Base-by-base conservation (phyloP, 37 sponge, comb jelly and placozoan genomes). In the Agelas oroides region DNA sequence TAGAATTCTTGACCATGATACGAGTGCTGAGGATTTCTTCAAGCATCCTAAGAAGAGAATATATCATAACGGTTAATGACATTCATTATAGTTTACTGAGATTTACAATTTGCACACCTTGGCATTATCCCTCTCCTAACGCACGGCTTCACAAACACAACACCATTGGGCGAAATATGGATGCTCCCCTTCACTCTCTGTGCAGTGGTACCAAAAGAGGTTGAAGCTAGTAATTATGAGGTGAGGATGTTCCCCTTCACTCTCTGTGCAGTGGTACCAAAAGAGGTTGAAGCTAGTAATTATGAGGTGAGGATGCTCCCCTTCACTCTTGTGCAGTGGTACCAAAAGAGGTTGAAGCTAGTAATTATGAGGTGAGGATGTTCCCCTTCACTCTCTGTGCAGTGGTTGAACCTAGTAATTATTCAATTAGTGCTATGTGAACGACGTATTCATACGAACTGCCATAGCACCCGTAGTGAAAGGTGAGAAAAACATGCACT, bases 1-100 rank as follows among this genome's bases (percentile, higher is more conserved):
- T 93, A 8, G 95, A 87, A 25, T 85, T 72, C 75, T 98, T 98
- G 73, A 98, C 96, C 99, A 98, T 98, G 28, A 98, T 90, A 21
- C 99, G 68, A 36, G 99, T 96, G 19, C 63, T 66, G 14, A 98
- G 88, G 27, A 98, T 98, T 73, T 98, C 99, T n/a, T 96, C 86
- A 16, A 98, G 72, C 96, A 98, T 94, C 55, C 95, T 94, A 59
- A 14, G 2, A 37, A 23, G 32, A 12, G 23, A 59, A 15, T n/a
- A 31, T n/a, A n/a, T 46, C 3, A 46, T 31, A 69, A 71, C 52
- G 6, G 40, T 54, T 46, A 67, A 35, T 24, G 64, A 33, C 32
- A 73, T 25, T 32, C 33, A 77, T 70, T 2, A 14, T 33, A 15
- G 21, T 61, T 32, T 60, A 61, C 5, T 30, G 23, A 70, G 32